Base-by-base conservation (phyloP, 2,888 invertebrate species). In the Drosophila leonis region DNA sequence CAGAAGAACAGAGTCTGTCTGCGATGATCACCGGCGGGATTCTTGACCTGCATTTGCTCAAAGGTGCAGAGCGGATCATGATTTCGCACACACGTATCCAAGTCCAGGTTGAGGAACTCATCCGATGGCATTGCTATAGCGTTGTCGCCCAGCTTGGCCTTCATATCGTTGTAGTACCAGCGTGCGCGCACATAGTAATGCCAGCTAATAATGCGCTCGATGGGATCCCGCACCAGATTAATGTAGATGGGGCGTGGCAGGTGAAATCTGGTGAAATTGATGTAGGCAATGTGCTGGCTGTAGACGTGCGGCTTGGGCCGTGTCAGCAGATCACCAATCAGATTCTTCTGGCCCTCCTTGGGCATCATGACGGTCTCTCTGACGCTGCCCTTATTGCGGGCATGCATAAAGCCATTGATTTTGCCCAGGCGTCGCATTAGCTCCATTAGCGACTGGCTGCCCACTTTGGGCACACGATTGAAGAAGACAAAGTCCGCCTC, bases 171-270 rank as follows among this genome's bases (percentile, higher is more conserved):
- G 90, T 97, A 98, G 93, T 98, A 98, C 98, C 97, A 97, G 1
- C 97, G 97, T 0, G 97, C 97, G 49, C 98, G 94, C 4, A 97
- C 96, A 93, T 98, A 98, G 92, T 98, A 98, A 92, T 97, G 97
- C 97, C 97, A 98, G 8, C 97, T 97, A 86, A 98, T 97, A 8
- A 97, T 96, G 31, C 98, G 94, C 92, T 98, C 98, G 37, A 98
- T 95, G 0, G 98, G 98, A 93, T 98, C 98, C 15, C 98, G 95
- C 1, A 98, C 97, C 78, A 98, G 94, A 93, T 98, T 98, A 80
- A 98, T 96, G 93, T 98, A 98, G 87, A 98, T 97, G 1, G 98
- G 98, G 86, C 95, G 95, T 0, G 97, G 96, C 82, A 96, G 94
- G 57, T 96, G 95, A 91, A 95, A 96, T 82, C 96, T 95, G 24